Evolutionary conservation across 2,797 vertebrate genomes (phyloP), one percentile per base, ranked within the genome.

Genomic region (Sebastiscus albofasciatus): DNA sequence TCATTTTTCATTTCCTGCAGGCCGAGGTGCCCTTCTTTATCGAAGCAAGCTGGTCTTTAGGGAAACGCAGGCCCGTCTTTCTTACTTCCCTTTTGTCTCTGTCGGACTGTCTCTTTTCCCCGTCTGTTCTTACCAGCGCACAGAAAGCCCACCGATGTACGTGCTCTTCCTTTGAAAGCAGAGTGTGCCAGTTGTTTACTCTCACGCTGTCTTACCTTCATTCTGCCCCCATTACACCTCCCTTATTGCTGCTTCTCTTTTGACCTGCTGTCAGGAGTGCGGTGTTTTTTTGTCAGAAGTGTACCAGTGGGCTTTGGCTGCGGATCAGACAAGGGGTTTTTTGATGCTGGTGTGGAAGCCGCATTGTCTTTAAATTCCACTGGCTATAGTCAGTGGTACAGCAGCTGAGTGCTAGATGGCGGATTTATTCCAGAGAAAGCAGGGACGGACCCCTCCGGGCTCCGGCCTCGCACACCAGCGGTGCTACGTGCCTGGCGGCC

Each of bases 1-100:
- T 90, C 73, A 89, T 93, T 93, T 94, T 93, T 94, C 91, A 93
- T 94, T 88, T 87, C 89, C 78, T 89, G 82, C 81, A 72, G 86
- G 84, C 77, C 81, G 78, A 18, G 36, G 70, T 80, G 73, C 79
- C 67, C 85, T 84, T 87, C 87, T 95, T 93, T 90, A 92, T 89
- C 86, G 83, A 91, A 90, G 85, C 90, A 92, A 89, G 75, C 80
- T 79, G 65, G 71, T 77, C 89, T 88, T 88, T 70, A 79, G 83
- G 93, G 87, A 93, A 82, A 83, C 68, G 72, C 75, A 55, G 58
- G 68, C 49, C 67, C 31, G 24, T 75, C 74, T 68, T 59, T 76
- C 75, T 60, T 20, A 54, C 52, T 78, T 52, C 46, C 55, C 67
- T 52, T 75, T 74, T 77, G 34, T 80, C 72, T 79, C 61, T 56